A percentile compares a stretch with the other conserved stretches of the same genome.
These are phyloP conservation scores for Amphipoea oculea DNA, from an alignment of 2,888 invertebrate species.

Conservation along the genomic window DNA sequence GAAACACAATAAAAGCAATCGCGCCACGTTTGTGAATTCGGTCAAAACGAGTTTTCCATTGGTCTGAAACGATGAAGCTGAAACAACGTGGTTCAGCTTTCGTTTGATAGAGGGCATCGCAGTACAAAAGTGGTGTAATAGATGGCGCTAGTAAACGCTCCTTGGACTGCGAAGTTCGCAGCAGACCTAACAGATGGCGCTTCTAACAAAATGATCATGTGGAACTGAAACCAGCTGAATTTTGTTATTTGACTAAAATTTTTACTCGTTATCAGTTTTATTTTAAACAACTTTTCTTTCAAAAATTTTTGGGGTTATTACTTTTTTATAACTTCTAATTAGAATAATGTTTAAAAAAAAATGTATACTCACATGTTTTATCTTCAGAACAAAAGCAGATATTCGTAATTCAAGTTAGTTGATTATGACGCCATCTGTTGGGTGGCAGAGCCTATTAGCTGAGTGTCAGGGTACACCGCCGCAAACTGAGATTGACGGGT, in stretches of 20 bases:
- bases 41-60: slow-evolving; percentile 35
- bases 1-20: slow-evolving; percentile 34
- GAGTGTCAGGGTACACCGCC: slow-evolving; percentile 2
- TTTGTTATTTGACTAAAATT: neutral
- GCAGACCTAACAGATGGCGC: slow-evolving; percentile 58
- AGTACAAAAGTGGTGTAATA: slow-evolving; percentile 50
- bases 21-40: slow-evolving; percentile 24
- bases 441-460: neutral
- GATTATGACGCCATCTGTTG: slow-evolving; percentile 45
- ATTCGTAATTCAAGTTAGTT: neutral
- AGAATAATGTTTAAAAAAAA: neutral
- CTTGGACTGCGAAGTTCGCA: slow-evolving; percentile 24
- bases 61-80: slow-evolving; percentile 14
- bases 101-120: slow-evolving; percentile 44
- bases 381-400: neutral
- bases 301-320: neutral
- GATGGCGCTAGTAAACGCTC: slow-evolving; percentile 65
- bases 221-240: neutral
- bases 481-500: slow-evolving; percentile 28
- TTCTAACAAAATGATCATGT: neutral
- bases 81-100: slow-evolving; percentile 45
- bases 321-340: neutral
- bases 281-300: neutral
- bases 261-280: neutral
- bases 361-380: neutral